Conservation (phyloP, 2,888 invertebrate genomes). For the Pristionchus mayeri region DNA sequence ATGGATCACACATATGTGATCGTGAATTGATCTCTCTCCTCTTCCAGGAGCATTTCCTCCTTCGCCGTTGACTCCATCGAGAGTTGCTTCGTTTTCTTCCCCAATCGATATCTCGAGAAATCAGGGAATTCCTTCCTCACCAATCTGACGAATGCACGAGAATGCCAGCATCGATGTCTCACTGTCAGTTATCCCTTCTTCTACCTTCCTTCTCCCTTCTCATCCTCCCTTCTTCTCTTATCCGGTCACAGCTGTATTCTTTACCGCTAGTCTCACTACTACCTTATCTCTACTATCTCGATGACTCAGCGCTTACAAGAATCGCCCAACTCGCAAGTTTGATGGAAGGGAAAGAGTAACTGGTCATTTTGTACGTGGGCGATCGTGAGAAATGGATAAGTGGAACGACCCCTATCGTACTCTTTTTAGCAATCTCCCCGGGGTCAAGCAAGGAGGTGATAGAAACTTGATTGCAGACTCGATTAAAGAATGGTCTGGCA, state of each 20-base stretch:
- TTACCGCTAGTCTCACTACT: neutral
- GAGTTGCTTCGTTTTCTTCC: slow-evolving; percentile 40
- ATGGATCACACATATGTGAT: too few species aligned
- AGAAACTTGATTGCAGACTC: too few species aligned
- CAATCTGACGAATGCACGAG: slow-evolving; percentile 21
- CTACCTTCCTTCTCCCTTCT: neutral
- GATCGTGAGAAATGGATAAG: neutral
- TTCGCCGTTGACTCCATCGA: slow-evolving; percentile 46
- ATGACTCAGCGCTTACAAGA: neutral
- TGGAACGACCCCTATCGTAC: neutral
- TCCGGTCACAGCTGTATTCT: neutral
- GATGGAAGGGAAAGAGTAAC: neutral
- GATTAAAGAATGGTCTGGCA: neutral
- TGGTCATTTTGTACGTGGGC: neutral
- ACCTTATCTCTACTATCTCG: slow-evolving; percentile 9
- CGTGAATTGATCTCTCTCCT: neutral
- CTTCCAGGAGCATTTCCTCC: neutral
- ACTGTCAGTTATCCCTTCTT: slow-evolving; percentile 8
- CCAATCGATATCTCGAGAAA: slow-evolving; percentile 49
- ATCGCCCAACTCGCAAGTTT: neutral
- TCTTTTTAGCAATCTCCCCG: too few species aligned
- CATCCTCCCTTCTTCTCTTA: neutral
- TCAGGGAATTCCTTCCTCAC: slow-evolving; percentile 38
- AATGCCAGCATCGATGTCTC: slow-evolving; percentile 43
- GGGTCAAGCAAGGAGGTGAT: too few species aligned